A percentile compares a stretch with the other conserved stretches of the same genome.
phyloP scores from a whole-genome alignment of 2,797 vertebrate species.

The Sebastes matsubarae region DNA sequence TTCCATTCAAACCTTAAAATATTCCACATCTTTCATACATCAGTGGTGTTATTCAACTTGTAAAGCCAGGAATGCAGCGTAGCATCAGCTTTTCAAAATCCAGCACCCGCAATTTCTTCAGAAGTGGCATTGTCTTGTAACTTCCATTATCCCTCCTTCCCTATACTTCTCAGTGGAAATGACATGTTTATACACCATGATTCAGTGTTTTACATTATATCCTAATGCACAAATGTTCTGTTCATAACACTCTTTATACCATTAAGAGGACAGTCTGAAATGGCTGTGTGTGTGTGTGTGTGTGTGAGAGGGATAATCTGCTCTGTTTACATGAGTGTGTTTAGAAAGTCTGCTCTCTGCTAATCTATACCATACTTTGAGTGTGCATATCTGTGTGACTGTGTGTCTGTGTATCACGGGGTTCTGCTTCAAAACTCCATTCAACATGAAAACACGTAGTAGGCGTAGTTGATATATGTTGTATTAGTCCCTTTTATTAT shows the following conservation, averaged over 20 bases:
- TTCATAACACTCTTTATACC: slow-evolving; percentile 33
- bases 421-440: too few species aligned
- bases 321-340: slow-evolving; percentile 52
- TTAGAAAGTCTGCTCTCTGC: slow-evolving; percentile 32
- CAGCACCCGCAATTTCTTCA: too few species aligned
- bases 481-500: too few species aligned
- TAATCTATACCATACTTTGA: slow-evolving; percentile 52
- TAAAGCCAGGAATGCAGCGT: too few species aligned
- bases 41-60: too few species aligned
- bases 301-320: not conserved
- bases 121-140: too few species aligned
- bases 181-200: slow-evolving; percentile 50
- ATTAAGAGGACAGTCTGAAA: slow-evolving; percentile 26
- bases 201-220: slow-evolving; percentile 38
- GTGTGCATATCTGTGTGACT: slow-evolving; percentile 11
- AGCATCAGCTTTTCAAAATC: too few species aligned
- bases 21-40: not conserved
- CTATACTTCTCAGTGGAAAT: slow-evolving; percentile 30
- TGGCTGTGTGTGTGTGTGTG: slow-evolving; percentile 9
- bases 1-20: too few species aligned
- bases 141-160: slow-evolving; percentile 35
- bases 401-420: not conserved
- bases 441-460: too few species aligned
- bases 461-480: too few species aligned
- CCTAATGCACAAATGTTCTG: slow-evolving; percentile 40